These are phyloP conservation scores for Dasyprocta punctata DNA, from an alignment of 2,113 vertebrate genomes.

Conservation along the genomic window DNA sequence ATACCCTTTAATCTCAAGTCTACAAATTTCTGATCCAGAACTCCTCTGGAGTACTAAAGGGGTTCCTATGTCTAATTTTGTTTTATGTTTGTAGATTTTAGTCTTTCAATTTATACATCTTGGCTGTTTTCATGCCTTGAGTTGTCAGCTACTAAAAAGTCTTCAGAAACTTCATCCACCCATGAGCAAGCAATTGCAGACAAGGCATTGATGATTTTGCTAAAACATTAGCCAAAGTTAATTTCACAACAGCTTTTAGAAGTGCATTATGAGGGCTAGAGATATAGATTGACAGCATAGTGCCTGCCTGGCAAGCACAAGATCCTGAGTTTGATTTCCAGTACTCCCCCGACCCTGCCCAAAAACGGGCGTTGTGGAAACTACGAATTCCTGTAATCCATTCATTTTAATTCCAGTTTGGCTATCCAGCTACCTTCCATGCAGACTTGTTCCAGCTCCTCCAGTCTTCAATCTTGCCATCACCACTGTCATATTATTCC, in stretches of 20 bases:
- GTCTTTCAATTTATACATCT: not conserved
- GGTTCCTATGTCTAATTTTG: not conserved
- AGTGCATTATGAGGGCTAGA: too few relatives aligned
- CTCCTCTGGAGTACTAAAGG: not conserved
- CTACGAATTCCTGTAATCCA: not conserved
- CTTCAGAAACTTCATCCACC: not conserved
- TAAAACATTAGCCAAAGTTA: not conserved
- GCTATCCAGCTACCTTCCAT: not conserved
- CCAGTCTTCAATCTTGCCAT: not conserved
- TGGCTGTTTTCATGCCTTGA: not conserved
- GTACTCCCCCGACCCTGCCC: too few relatives aligned
- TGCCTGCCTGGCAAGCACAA: too few relatives aligned
- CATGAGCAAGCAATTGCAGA: not conserved
- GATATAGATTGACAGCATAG: too few relatives aligned
- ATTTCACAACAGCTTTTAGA: not conserved
- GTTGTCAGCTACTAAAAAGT: not conserved
- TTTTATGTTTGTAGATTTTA: not conserved
- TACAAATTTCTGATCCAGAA: not conserved
- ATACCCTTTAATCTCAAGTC: not conserved
- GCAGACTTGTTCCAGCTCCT: not conserved
- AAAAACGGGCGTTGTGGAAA: not conserved
- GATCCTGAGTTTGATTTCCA: too few relatives aligned
- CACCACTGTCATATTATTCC: not conserved
- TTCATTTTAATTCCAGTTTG: not conserved
- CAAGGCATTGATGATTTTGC: not conserved